These are phyloP conservation scores for Myoxocephalus aenaeus DNA, from an alignment of 2,797 vertebrate genomes.

Conservation along the genomic window DNA sequence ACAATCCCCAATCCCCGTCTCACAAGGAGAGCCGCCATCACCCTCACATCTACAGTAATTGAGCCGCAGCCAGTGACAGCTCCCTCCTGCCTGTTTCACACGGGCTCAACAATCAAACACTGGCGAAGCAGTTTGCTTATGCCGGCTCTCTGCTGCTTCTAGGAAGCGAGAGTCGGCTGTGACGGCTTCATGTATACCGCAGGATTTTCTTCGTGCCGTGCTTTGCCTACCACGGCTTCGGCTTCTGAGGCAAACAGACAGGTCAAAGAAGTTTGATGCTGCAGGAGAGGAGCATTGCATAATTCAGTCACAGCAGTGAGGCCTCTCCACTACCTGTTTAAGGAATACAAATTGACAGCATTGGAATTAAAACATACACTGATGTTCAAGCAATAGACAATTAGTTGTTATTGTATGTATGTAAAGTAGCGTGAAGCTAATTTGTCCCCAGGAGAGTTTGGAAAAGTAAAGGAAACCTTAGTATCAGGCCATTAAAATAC, in stretches of 20 bases:
- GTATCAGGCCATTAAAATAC: background rate
- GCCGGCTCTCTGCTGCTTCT: constrained; percentile 21
- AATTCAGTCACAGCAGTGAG: background rate
- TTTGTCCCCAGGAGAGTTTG: too few species aligned
- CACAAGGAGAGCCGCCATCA: constrained; percentile 53
- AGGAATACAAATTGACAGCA: background rate
- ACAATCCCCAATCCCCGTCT: constrained; percentile 61
- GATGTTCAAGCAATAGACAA: background rate
- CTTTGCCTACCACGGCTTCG: constrained; percentile 15
- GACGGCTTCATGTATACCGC: constrained; percentile 36
- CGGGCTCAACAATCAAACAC: constrained; percentile 61
- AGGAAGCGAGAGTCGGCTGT: constrained; percentile 48
- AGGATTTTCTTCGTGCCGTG: constrained; percentile 24
- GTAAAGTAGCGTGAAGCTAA: background rate
- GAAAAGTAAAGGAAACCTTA: too few species aligned
- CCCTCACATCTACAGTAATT: constrained; percentile 66
- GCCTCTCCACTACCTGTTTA: background rate
- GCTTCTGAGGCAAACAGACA: constrained; percentile 13
- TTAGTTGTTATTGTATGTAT: background rate
- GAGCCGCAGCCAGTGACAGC: constrained; percentile 65
- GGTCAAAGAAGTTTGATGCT: constrained; percentile 20
- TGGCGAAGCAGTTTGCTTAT: constrained; percentile 31
- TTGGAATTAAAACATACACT: background rate
- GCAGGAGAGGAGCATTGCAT: background rate
- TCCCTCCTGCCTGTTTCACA: constrained; percentile 55